Base-by-base conservation (phyloP, 2,888 invertebrate species). In the Tetragnatha montana region DNA sequence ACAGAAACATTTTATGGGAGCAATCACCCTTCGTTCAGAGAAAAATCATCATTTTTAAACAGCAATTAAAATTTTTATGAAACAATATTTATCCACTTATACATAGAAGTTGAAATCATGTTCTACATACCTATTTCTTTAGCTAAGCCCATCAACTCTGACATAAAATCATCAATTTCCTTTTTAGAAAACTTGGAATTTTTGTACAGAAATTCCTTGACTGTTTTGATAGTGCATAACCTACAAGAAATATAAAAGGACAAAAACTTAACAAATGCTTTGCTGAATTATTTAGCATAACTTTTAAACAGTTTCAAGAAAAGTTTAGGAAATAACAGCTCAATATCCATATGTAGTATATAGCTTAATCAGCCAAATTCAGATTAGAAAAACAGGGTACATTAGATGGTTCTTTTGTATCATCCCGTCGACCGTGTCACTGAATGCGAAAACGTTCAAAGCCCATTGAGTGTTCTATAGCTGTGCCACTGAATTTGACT, bases 101-200 rank as follows among this genome's bases (percentile, higher is more conserved):
- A 49, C 8, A 22, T n/a, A n/a, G n/a, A n/a, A n/a, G n/a, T n/a
- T n/a, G n/a, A n/a, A 50, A 12, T 35, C 35, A 80, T 12, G 51
- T 60, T 47, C 21, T 21, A 78, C 49, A 76, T 81, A 88, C 90
- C 87, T 49, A 90, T 75, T 88, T 84, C 76, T 60, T 81, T 90
- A 17, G 90, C 84, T 35, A 88, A 47, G 49, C 21, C 60, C 22
- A 81, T 70, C 2, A 90, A 51, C 68, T 90, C 88, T 35, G 68
- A 60, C 1, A 90, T 22, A 22, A 81, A 49, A 8, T 84, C 50
- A 49, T 85, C 68, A 10, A 88, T 50, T 47, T 88, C 81, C 8
- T 17, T 19, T n/a, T 73, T 14, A 50, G 90, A n/a, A 68, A 14
- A 76, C 6, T 71, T 49, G 10, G 84, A 74, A 47, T 85, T 74